Evolutionary conservation across 53 echinoderm and acorn worm species (phyloP).

Genomic region (Crossaster papposus): DNA sequence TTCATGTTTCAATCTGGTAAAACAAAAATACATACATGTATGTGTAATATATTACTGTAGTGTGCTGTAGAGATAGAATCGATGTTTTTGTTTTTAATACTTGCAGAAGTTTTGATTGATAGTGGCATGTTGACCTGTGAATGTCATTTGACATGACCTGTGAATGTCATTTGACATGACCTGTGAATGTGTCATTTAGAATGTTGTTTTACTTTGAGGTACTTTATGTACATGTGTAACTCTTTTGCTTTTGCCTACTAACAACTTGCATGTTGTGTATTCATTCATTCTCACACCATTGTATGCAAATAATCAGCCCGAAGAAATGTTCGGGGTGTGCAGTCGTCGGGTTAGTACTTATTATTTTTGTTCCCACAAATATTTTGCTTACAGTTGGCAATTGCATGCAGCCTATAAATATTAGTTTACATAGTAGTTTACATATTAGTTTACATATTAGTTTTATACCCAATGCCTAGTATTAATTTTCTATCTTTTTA

Average conservation of each 20-base stretch:
- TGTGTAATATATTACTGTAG: too few relatives aligned
- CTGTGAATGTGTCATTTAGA: too few relatives aligned
- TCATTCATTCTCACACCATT: slow-evolving; percentile 1
- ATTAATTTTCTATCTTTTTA: too few relatives aligned
- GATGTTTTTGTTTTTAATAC: too few relatives aligned
- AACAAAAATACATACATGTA: too few relatives aligned
- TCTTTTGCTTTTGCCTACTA: neutral
- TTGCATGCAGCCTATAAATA: neutral
- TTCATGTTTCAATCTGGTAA: too few relatives aligned
- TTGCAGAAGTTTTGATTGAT: too few relatives aligned
- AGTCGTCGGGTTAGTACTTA: slow-evolving; percentile 71
- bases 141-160: neutral
- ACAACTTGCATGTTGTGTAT: slow-evolving; percentile 16
- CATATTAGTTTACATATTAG: too few relatives aligned
- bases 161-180: neutral
- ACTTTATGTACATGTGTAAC: neutral
- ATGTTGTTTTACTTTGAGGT: neutral
- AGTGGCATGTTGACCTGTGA: too few relatives aligned
- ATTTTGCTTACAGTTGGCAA: neutral
- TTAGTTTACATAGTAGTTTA: too few relatives aligned
- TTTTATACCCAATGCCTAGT: too few relatives aligned
- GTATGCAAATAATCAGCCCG: slow-evolving; percentile 51
- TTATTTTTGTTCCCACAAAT: neutral
- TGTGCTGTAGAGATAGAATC: too few relatives aligned
- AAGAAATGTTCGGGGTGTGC: slow-evolving; percentile 66